Percentiles rank a stretch among this genome's conserved stretches.
These are phyloP conservation scores for Eristalis arbustorum DNA, from an alignment of 2,888 invertebrate species.

Conservation along the genomic window DNA sequence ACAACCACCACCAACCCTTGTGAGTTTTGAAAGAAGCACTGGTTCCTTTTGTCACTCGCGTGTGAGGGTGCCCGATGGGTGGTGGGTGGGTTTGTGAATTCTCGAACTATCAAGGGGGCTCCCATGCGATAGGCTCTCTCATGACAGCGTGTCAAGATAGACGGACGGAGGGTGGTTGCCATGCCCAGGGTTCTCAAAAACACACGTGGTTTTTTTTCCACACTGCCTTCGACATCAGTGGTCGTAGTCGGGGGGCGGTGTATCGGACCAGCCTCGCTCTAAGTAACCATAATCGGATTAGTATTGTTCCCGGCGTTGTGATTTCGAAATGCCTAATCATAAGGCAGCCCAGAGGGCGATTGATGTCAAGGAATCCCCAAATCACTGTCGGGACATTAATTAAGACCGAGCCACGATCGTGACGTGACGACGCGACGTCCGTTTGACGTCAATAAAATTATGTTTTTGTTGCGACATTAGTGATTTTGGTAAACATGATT, in stretches of 20 bases:
- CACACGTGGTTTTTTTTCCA: no score
- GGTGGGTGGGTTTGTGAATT: not conserved
- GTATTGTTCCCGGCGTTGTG: constrained; percentile 26
- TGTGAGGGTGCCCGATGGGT: constrained; percentile 6
- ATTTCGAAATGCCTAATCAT: constrained; percentile 31
- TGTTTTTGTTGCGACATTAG: constrained; percentile 4
- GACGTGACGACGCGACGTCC: not conserved
- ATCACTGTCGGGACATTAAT: constrained; percentile 56
- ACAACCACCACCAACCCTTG: not conserved
- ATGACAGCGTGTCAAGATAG: not conserved
- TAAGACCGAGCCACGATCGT: constrained; percentile 1
- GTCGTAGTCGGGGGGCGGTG: no score
- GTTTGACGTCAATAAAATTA: constrained; percentile 48
- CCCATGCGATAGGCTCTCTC: constrained; percentile 33
- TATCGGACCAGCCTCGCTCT: not conserved
- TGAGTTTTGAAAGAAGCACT: not conserved
- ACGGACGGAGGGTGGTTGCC: not conserved
- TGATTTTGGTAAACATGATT: constrained; percentile 49
- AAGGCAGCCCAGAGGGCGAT: not conserved
- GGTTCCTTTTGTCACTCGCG: constrained; percentile 12
- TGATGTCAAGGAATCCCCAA: constrained; percentile 13
- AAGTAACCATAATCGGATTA: constrained; percentile 36
- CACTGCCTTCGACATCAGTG: no score
- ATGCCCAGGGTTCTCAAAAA: not conserved
- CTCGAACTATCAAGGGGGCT: constrained; percentile 3